A percentile compares a stretch with the other conserved stretches of the same genome.
Evolutionary conservation across 2,888 invertebrate genomes (phyloP).

Genomic region (Frankliniella intonsa): DNA sequence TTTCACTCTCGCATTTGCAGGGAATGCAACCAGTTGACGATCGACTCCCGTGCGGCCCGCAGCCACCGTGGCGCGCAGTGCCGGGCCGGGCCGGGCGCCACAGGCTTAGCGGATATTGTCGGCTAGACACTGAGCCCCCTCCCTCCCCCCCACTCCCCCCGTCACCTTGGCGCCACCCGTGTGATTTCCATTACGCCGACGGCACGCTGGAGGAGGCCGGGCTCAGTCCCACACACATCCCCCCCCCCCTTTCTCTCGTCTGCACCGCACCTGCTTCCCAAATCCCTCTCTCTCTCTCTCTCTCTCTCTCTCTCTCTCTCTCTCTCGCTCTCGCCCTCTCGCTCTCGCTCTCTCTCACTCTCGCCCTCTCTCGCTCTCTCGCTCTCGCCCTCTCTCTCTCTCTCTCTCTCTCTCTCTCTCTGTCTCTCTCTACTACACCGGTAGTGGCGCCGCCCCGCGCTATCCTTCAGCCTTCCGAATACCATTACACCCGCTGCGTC

Average conservation of each 20-base stretch:
- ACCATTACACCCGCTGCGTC: not conserved
- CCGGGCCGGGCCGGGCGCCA: no score
- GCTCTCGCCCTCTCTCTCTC: not conserved
- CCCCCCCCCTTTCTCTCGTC: not conserved
- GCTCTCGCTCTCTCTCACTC: not conserved
- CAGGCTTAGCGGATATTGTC: no score
- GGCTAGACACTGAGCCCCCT: no score
- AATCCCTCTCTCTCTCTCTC: not conserved
- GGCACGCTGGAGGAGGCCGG: not conserved
- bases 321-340: not conserved
- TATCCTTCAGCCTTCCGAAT: not conserved
- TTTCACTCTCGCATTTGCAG: no score
- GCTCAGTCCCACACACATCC: not conserved
- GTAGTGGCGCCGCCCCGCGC: not conserved
- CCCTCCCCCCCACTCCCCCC: no score
- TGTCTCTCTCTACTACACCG: not conserved
- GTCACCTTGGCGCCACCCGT: not conserved
- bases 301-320: not conserved
- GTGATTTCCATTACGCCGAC: conserved; percentile 5
- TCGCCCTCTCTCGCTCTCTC: no score
- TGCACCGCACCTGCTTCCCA: not conserved
- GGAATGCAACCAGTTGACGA: no score
- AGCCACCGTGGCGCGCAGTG: no score
- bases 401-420: not conserved
- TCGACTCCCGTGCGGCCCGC: no score